Conservation (phyloP, 2,797 vertebrate species). For the Holocentrus rufus region DNA sequence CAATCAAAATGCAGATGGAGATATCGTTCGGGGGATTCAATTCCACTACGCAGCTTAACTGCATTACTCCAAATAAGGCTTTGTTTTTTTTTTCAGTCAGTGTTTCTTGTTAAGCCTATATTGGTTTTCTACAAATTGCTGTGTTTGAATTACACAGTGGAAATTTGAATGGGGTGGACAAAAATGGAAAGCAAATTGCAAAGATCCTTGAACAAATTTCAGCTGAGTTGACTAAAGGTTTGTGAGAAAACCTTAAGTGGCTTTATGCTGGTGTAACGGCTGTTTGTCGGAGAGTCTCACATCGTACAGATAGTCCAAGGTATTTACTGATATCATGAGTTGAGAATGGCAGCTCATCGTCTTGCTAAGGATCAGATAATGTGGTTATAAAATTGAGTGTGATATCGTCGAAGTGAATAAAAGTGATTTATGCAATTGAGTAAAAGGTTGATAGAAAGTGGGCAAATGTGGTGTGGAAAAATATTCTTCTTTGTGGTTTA, state of each 20-base stretch:
- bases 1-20: conserved; percentile 80
- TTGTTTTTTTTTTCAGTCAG: conserved; percentile 24
- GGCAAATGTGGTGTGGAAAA: too few relatives aligned
- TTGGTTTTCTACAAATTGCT: conserved; percentile 35
- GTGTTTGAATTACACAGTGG: conserved; percentile 30
- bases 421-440: neutral
- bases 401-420: neutral
- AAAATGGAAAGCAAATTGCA: conserved; percentile 16
- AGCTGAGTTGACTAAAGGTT: conserved; percentile 3
- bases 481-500: neutral
- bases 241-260: neutral
- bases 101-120: conserved; percentile 29
- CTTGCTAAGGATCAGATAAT: neutral
- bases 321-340: neutral
- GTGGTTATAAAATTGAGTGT: neutral
- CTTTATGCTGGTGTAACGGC: too few relatives aligned
- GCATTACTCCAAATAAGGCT: conserved; percentile 51
- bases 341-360: neutral
- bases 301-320: neutral
- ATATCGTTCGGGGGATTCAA: conserved; percentile 61
- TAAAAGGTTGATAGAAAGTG: neutral
- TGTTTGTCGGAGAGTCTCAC: too few relatives aligned
- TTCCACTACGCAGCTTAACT: conserved; percentile 36
- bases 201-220: conserved; percentile 17
- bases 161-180: conserved; percentile 14